Conservation (phyloP, 2,113 vertebrate species). For the Myrmecophaga tridactyla region DNA sequence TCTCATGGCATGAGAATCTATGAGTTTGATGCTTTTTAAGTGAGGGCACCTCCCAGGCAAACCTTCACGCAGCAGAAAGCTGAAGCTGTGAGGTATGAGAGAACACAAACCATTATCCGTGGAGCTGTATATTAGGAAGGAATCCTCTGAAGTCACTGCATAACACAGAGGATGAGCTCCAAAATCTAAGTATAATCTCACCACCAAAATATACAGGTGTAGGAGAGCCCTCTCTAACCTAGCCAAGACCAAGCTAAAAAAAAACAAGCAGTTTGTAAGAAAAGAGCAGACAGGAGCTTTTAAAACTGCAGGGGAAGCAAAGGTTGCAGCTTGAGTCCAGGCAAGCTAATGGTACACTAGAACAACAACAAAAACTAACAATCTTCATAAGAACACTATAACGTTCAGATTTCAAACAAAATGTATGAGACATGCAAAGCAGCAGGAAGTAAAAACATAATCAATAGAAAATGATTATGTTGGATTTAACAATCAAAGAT, state of each 20-base stretch:
- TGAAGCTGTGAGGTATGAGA: not conserved
- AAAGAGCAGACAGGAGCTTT: not conserved
- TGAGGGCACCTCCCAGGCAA: not conserved
- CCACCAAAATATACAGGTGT: not conserved
- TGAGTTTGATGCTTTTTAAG: not conserved
- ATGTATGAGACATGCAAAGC: constrained; percentile 23
- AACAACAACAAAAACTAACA: not conserved
- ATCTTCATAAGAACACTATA: not conserved
- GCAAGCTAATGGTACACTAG: not conserved
- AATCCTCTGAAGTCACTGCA: not conserved
- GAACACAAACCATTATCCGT: not conserved
- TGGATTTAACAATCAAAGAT: constrained; percentile 1
- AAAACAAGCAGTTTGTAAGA: not conserved
- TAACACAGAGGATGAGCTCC: not conserved
- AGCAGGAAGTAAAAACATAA: not conserved
- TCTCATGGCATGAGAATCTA: not conserved
- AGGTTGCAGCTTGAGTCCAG: not conserved
- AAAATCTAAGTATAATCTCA: constrained; percentile 40
- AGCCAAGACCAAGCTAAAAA: not conserved
- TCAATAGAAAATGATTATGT: constrained; percentile 15
- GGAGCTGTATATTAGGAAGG: not conserved
- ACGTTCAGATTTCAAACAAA: constrained; percentile 1
- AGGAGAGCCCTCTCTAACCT: not conserved
- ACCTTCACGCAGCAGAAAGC: not conserved
- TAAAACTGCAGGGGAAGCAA: not conserved